Conservation (phyloP, 2,888 invertebrate genomes). For the Artemia sp. region DNA sequence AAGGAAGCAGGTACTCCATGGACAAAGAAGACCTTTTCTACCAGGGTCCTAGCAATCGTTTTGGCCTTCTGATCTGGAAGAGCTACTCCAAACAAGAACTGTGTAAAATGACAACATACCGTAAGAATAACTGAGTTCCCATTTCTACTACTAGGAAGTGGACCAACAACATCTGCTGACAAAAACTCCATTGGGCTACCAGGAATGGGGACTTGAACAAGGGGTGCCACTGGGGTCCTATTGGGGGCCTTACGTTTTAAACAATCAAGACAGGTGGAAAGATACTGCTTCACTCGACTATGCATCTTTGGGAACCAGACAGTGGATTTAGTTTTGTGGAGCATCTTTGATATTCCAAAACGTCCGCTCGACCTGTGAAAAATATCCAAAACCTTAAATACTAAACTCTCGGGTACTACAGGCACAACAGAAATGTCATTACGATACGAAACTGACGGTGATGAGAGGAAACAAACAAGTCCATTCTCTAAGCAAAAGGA, state of each 20-base stretch:
- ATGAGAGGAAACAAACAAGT: too few species aligned
- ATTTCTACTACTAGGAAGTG: background rate
- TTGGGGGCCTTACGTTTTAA: background rate
- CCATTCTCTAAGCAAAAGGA: too few species aligned
- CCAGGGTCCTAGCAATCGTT: background rate
- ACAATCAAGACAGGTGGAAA: background rate
- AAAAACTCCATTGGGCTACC: background rate
- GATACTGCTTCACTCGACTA: background rate
- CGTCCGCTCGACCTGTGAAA: too few species aligned
- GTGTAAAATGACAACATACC: constrained; percentile 5
- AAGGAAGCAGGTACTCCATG: constrained; percentile 25
- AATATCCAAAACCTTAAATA: too few species aligned
- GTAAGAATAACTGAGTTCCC: background rate
- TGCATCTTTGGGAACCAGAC: background rate
- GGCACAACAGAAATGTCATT: too few species aligned
- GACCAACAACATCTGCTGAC: background rate
- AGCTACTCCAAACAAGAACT: background rate
- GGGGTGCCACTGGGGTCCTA: background rate
- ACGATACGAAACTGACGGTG: too few species aligned
- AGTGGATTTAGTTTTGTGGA: background rate
- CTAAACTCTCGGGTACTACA: too few species aligned
- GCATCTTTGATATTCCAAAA: too few species aligned
- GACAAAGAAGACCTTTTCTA: background rate
- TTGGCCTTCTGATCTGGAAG: constrained; percentile 7
- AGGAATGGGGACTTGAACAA: background rate